Conservation (phyloP, 1,140 invertebrate genomes). For the Macrosteles quadrilineatus region DNA sequence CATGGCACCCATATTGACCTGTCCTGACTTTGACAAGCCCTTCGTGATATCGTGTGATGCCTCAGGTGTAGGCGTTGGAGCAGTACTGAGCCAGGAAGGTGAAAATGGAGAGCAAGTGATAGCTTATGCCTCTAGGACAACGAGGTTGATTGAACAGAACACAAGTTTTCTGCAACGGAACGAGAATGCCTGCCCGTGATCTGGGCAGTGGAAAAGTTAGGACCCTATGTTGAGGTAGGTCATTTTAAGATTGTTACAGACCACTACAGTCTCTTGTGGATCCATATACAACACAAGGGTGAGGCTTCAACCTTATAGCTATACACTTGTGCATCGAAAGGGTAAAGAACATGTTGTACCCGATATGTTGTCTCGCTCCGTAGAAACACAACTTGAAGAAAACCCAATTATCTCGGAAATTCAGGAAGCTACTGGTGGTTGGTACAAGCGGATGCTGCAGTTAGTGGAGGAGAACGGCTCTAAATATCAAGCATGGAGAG, state of each 20-base stretch:
- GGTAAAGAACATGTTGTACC: conserved; percentile 6
- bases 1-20: neutral
- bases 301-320: neutral
- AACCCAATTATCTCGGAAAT: neutral
- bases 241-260: neutral
- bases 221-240: conserved; percentile 4
- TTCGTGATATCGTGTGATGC: neutral
- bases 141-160: conserved; percentile 10
- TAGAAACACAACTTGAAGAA: neutral
- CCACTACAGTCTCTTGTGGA: conserved; percentile 14
- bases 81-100: conserved; percentile 3
- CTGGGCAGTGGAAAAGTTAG: conserved; percentile 1
- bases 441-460: neutral
- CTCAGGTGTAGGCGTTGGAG: neutral
- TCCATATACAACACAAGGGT: neutral
- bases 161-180: neutral
- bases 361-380: neutral
- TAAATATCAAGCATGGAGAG: neutral
- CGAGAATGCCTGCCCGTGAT: conserved; percentile 12
- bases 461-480: neutral
- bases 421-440: neutral
- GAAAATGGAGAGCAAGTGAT: neutral
- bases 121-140: neutral
- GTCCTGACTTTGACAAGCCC: neutral
- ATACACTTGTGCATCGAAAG: neutral